Evolutionary conservation across 2,797 vertebrate genomes (phyloP).

Genomic region (Protosalanx chinensis): DNA sequence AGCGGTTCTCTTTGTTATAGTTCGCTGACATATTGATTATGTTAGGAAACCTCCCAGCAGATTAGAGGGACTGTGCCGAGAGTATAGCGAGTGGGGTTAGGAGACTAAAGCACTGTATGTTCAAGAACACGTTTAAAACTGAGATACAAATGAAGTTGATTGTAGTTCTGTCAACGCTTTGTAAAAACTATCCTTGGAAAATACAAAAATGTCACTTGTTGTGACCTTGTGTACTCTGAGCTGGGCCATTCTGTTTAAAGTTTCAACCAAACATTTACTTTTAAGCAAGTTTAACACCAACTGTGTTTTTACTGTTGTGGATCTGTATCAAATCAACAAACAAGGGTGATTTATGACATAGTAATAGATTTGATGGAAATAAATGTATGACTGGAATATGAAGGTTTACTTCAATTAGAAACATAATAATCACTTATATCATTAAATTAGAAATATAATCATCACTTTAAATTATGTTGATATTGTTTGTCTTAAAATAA

Average conservation of each 20-base stretch:
- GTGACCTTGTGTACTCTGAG: too few species aligned
- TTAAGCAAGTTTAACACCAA: too few species aligned
- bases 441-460: too few species aligned
- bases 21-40: slow-evolving; percentile 73
- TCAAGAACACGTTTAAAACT: slow-evolving; percentile 22
- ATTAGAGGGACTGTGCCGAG: slow-evolving; percentile 55
- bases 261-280: too few species aligned
- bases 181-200: slow-evolving; percentile 14
- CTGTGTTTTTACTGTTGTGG: neutral
- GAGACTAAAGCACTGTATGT: slow-evolving; percentile 24
- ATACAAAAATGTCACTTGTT: too few species aligned
- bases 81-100: slow-evolving; percentile 21
- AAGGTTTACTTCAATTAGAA: too few species aligned
- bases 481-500: neutral
- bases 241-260: too few species aligned
- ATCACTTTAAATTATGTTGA: neutral
- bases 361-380: neutral
- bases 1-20: slow-evolving; percentile 65
- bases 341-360: neutral
- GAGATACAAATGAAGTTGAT: slow-evolving; percentile 1
- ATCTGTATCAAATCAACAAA: neutral
- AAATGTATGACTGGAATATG: too few species aligned
- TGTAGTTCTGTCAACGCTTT: slow-evolving; percentile 21
- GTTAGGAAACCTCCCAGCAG: slow-evolving; percentile 66
- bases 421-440: neutral